Evolutionary conservation across 2,888 invertebrate species (phyloP), one percentile per base, ranked within the genome.

Genomic region (Spodoptera picta): DNA sequence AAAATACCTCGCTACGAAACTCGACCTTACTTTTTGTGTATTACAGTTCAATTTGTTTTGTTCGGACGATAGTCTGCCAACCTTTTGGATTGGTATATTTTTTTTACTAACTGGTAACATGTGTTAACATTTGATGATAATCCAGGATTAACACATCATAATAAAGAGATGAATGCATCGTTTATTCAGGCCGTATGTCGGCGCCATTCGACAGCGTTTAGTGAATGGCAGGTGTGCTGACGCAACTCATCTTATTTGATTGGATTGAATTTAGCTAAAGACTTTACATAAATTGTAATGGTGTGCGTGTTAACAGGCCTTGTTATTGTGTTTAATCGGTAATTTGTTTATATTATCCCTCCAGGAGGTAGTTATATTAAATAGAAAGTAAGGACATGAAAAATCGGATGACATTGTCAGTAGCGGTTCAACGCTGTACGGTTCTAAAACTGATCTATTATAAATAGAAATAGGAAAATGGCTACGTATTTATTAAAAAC

Each of bases 41-140:
- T 63, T 85, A 90, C 81, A 83, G 86, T 79, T 73, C 65, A 81
- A 68, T 88, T 88, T 83, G 9, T 64, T 52, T 74, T 74, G 64
- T 9, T 47, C 4, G 14, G 4, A 4, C 9, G 12, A 41, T 57
- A 19, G 36, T 60, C 45, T 54, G 75, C 60, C 64, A 54, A 60
- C 61, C 44, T 73, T 66, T 55, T 59, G 9, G 23, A 48, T 4
- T 43, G 47, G 52, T 54, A 45, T 62, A 62, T 71, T 77, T 86
- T 93, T 93, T 94, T 92, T 92, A 90, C 86, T 93, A 93, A 94
- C 93, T 92, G 90, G 92, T 91, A 93, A 94, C 94, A 94, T 93
- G 93, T 94, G 94, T 94, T 94, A 94, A 94, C 93, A 94, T 94
- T 94, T 93, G 92, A 91, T 91, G 93, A 91, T 94, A 94, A 94